Evolutionary conservation across 2,797 vertebrate genomes (phyloP).

Genomic region (Gila robusta): DNA sequence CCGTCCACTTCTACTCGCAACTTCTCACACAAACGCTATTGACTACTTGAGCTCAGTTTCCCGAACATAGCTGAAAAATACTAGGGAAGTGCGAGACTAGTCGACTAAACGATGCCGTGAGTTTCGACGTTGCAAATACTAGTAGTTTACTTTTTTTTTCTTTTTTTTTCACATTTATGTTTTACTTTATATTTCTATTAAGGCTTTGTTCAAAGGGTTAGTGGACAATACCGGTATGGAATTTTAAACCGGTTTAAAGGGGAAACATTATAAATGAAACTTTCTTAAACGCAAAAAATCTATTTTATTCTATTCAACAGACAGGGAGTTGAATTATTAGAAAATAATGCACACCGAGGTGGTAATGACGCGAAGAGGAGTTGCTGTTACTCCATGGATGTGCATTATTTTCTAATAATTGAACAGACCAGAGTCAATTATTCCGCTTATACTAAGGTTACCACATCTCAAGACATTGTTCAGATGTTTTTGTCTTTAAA

Average conservation of each 20-base stretch:
- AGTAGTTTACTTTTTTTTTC: not conserved
- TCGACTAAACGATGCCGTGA: not conserved
- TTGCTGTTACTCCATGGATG: too few species aligned
- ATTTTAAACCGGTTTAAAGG: not conserved
- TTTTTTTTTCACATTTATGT: not conserved
- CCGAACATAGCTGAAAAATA: constrained; percentile 24
- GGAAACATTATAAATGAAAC: not conserved
- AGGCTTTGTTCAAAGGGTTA: not conserved
- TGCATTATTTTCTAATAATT: too few species aligned
- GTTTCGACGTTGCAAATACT: not conserved
- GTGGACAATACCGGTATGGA: not conserved
- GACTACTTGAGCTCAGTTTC: constrained; percentile 2
- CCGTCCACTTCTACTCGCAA: not conserved
- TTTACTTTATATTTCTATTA: not conserved
- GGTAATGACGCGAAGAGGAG: too few species aligned
- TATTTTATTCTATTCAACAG: not conserved
- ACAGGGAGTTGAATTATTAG: not conserved
- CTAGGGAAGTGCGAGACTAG: not conserved
- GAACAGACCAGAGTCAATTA: too few species aligned
- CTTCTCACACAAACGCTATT: constrained; percentile 13
- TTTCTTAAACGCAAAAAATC: not conserved
- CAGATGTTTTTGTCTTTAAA: too few species aligned
- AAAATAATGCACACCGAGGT: not conserved
- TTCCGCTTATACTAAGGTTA: not conserved
- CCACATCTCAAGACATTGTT: too few species aligned